Conservation (phyloP, 1,140 invertebrate species). For the Sitodiplosis mosellana region DNA sequence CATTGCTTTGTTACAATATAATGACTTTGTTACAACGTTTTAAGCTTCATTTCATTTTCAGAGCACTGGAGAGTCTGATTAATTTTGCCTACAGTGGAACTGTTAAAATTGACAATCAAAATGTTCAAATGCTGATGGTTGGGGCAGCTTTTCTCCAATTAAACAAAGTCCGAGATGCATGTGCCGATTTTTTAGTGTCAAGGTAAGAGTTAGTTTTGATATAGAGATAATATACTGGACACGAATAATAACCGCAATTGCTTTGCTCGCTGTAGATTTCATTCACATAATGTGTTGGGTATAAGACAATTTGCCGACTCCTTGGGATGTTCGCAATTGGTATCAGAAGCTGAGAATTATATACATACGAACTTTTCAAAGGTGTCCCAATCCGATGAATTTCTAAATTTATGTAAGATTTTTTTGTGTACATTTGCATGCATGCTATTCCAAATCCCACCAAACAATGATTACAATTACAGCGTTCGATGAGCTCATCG, state of each 20-base stretch:
- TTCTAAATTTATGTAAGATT: conserved; percentile 29
- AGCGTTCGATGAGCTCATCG: conserved; percentile 41
- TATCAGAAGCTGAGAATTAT: conserved; percentile 61
- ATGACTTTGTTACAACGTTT: background rate
- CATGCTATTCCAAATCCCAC: background rate
- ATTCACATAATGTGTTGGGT: conserved; percentile 70
- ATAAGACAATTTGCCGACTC: conserved; percentile 69
- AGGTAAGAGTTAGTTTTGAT: no score
- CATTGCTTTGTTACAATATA: background rate
- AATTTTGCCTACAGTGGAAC: conserved; percentile 78
- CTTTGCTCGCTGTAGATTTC: no score
- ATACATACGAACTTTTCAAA: conserved; percentile 70
- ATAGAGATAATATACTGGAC: no score
- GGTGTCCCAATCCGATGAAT: conserved; percentile 62
- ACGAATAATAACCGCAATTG: no score
- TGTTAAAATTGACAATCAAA: conserved; percentile 56
- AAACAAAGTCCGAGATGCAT: conserved; percentile 62
- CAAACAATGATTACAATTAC: conserved; percentile 18
- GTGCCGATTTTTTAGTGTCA: conserved; percentile 61
- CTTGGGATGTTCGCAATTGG: conserved; percentile 49
- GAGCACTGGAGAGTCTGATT: conserved; percentile 64
- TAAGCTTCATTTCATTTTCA: conserved; percentile 28
- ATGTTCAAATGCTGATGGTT: conserved; percentile 70
- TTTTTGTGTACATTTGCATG: no score
- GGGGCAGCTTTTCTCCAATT: conserved; percentile 78